Conservation (phyloP, 2,113 vertebrate genomes). For the Protobothrops flavoviridis region DNA sequence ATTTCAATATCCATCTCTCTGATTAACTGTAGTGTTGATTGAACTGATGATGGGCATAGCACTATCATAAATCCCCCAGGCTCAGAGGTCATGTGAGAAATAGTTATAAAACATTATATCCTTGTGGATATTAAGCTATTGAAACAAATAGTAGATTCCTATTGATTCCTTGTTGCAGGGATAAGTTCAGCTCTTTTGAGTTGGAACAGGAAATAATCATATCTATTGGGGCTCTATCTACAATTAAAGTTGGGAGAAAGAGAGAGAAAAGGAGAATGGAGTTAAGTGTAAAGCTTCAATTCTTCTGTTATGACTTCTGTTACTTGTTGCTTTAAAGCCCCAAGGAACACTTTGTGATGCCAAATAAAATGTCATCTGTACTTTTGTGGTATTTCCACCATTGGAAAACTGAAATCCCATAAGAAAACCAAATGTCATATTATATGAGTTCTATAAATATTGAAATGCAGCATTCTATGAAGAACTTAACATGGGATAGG, state of each 20-base stretch:
- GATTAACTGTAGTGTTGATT: slow-evolving; percentile 49
- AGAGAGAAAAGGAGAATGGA: background rate
- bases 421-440: slow-evolving; percentile 49
- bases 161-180: slow-evolving; percentile 5
- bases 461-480: slow-evolving; percentile 51
- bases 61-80: slow-evolving; percentile 44
- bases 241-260: background rate
- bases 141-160: background rate
- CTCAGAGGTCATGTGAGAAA: slow-evolving; percentile 43
- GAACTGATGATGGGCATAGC: slow-evolving; percentile 44
- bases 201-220: background rate
- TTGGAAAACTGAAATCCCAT: slow-evolving; percentile 49
- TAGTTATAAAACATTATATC: background rate
- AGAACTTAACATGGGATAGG: slow-evolving; percentile 47
- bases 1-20: slow-evolving; percentile 44
- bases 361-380: slow-evolving; percentile 60
- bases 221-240: background rate
- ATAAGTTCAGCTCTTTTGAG: background rate
- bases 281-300: slow-evolving; percentile 38
- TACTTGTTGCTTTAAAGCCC: slow-evolving; percentile 44
- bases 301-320: slow-evolving; percentile 36
- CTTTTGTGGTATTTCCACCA: slow-evolving; percentile 57
- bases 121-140: slow-evolving; percentile 29
- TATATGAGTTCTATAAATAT: slow-evolving; percentile 52
- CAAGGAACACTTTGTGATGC: slow-evolving; percentile 37